phyloP scores from a whole-genome alignment of 1,140 invertebrate genomes.

The Branchinecta lynchi region DNA sequence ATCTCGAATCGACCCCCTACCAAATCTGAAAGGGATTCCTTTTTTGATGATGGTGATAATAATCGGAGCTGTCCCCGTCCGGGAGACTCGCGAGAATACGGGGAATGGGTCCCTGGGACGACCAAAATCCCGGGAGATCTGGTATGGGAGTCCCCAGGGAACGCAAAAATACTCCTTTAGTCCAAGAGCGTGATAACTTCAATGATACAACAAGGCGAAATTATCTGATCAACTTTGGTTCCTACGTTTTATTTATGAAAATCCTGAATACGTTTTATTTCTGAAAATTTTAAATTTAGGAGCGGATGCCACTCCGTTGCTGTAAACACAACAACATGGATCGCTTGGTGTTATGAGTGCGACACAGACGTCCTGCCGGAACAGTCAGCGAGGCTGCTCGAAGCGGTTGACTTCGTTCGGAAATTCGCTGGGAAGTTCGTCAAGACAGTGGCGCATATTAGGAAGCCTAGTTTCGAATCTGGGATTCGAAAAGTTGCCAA shows the following conservation, averaged over 20 bases:
- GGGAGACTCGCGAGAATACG: no score
- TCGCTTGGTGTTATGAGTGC: slow-evolving; percentile 2
- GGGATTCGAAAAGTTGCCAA: no score
- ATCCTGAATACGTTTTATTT: not conserved
- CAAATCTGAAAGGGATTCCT: no score
- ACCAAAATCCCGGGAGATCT: not conserved
- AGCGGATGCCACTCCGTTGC: not conserved
- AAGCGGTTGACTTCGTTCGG: not conserved
- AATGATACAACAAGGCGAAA: not conserved
- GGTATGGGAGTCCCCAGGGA: not conserved
- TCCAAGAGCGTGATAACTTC: no score
- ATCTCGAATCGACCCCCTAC: no score
- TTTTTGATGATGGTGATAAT: no score
- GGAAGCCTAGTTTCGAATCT: not conserved
- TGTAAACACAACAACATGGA: not conserved
- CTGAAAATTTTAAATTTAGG: not conserved
- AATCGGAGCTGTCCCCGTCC: no score
- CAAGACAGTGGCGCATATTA: not conserved
- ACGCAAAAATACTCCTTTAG: no score
- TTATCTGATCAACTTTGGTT: not conserved
- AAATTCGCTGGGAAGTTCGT: not conserved
- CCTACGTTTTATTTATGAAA: not conserved
- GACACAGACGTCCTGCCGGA: not conserved
- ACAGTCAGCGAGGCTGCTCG: not conserved
- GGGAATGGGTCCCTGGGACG: not conserved